Conservation (phyloP, 2,113 vertebrate genomes). For the Nibea albiflora region DNA sequence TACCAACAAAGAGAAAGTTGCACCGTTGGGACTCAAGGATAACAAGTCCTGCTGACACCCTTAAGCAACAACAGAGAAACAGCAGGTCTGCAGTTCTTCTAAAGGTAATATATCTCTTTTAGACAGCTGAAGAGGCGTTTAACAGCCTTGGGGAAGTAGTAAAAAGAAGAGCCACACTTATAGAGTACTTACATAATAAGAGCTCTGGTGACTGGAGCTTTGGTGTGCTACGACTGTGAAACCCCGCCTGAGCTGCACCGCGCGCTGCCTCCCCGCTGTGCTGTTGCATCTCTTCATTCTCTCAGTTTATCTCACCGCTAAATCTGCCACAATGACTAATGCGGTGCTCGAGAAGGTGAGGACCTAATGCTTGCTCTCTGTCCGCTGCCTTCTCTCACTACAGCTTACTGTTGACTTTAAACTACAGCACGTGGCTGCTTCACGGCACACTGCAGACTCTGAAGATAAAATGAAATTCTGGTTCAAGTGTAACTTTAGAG, state of each 20-base stretch:
- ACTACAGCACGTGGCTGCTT: no score
- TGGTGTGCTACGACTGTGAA: not conserved
- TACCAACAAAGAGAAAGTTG: not conserved
- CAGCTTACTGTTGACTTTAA: not conserved
- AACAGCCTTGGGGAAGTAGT: constrained; percentile 15
- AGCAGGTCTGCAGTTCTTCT: constrained; percentile 36
- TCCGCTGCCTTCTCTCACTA: not conserved
- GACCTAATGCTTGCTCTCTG: not conserved
- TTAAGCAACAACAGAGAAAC: constrained; percentile 14
- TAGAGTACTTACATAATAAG: constrained; percentile 18
- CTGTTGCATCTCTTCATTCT: not conserved
- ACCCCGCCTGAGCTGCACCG: not conserved
- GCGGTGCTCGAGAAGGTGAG: not conserved
- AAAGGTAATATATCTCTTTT: constrained; percentile 22
- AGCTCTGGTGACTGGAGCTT: constrained; percentile 24
- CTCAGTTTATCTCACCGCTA: not conserved
- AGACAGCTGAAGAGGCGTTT: constrained; percentile 47
- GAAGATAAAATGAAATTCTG: not conserved
- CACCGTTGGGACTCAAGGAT: not conserved
- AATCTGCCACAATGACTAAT: not conserved
- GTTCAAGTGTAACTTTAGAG: not conserved
- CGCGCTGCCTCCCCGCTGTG: not conserved
- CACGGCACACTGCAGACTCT: not conserved
- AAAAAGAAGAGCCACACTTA: constrained; percentile 25
- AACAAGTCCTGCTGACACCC: constrained; percentile 10